Base-by-base conservation (phyloP, 2,113 vertebrate genomes). In the Choloepus hoffmanni region DNA sequence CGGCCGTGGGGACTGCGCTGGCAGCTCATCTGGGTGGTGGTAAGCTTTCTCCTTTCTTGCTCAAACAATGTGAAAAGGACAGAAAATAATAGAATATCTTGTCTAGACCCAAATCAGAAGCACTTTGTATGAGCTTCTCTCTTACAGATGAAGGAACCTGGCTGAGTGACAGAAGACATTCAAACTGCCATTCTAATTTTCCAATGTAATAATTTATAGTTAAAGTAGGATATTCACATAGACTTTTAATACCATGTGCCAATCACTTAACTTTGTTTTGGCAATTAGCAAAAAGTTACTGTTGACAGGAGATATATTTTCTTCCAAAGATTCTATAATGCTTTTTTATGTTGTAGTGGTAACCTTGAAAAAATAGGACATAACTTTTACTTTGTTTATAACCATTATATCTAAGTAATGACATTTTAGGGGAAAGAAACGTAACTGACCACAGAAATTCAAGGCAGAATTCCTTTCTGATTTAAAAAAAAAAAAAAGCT, bases 401-500 rank as follows among this genome's bases (percentile, higher is more conserved):
- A 50, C 85, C 60, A 85, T 10, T 58, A 43, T 78, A 60, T 65
- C 48, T 68, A 95, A 90, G n/a, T 79, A 94, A 70, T 65, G 21
- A 13, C 40, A 87, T 93, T 95, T 96, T 92, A 92, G 90, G 63
- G 65, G 48, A 92, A 96, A 81, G 2, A 36, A 93, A 45, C 30
- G 81, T n/a, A 90, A 91, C 67, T 7, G 53, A 89, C 68, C 76
- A 89, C 45, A 89, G 82, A 85, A 60, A 62, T 85, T 63, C 45
- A 87, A 83, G 40, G 86, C 58, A 43, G 23, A 83, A 97, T 90
- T 97, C 48, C 74, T 93, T 96, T 96, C n/a, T 88, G 63, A 92
- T 91, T 45, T 36, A 36, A 45, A 45, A 45, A 45, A 45, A 95
- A 96, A 90, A 87, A 4, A 81, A 97, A 94, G 58, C 48, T 48